Conservation (phyloP, 35 echinoderm and acorn worm species). For the Amphiura filiformis region DNA sequence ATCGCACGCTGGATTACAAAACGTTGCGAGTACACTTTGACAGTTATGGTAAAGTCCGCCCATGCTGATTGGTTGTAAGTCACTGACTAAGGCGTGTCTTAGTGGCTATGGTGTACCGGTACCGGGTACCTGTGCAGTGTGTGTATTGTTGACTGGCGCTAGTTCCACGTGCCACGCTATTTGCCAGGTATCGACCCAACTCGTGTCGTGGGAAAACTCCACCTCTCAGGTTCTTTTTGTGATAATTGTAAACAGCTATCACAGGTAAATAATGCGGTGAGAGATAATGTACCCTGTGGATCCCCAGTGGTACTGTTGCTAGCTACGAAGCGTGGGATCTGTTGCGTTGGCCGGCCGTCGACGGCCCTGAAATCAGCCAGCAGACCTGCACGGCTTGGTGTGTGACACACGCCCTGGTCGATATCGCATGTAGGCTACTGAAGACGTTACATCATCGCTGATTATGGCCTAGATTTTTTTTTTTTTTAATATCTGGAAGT, state of each 20-base stretch:
- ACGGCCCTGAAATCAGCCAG: neutral
- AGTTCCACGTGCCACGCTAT: slow-evolving; percentile 30
- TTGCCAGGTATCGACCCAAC: slow-evolving; percentile 19
- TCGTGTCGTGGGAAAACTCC: slow-evolving; percentile 49
- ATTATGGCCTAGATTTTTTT: too few relatives aligned
- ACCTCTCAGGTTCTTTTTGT: neutral
- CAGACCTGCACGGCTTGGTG: neutral
- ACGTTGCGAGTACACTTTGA: neutral
- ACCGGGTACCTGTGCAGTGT: neutral
- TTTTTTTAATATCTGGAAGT: too few relatives aligned
- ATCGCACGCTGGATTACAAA: neutral
- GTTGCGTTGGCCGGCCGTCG: slow-evolving; percentile 37
- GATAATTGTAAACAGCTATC: slow-evolving; percentile 46
- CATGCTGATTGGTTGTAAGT: neutral
- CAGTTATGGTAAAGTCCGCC: neutral
- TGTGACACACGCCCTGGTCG: neutral
- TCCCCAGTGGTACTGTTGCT: neutral
- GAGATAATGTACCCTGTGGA: slow-evolving; percentile 34
- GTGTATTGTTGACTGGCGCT: neutral
- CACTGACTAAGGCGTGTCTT: neutral
- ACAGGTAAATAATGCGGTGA: slow-evolving; percentile 38
- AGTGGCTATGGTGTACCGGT: neutral
- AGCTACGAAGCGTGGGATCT: neutral
- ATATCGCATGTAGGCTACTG: too few relatives aligned
- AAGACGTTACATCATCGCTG: too few relatives aligned